Base-by-base conservation (phyloP, 2,888 invertebrate genomes). In the Coecobrya sp. region DNA sequence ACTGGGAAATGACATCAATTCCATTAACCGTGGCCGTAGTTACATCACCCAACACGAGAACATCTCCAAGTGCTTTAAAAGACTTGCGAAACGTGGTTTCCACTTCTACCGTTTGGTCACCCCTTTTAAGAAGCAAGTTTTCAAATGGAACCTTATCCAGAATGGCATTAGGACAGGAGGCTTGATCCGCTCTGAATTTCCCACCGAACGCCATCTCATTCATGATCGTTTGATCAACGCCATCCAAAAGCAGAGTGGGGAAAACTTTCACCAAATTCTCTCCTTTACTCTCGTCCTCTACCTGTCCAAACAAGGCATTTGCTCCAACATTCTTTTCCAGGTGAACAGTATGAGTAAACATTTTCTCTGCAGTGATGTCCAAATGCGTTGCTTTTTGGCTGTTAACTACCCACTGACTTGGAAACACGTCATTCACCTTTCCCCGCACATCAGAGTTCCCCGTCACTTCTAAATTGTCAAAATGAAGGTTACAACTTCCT, bases 101-200 rank as follows among this genome's bases (percentile, higher is more conserved):
- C 0, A 93, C 91, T 13, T 90, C 27, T 8, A 93, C 86, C 11
- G 27, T 45, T 55, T 93, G 93, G 49, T 68, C 73, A 0, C 86
- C 89, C 19, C 45, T 62, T 45, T 89, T 91, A 5, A 82, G 55
- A 1, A 93, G 59, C 22, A 94, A 45, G 16, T 89, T 52, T n/a
- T 84, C 62, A 22, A 94, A 93, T 11, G 79, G 88, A 4, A 93
- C 49, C 16, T 86, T 87, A 30, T 93, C 89, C 52, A 94, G 70
- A 11, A 52, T 55, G 3, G 92, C 59, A 4, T 55, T 27, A 0
- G 79, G 70, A 59, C 93, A 92, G 0, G 16, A n/a, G 1, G 90
- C 76, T 13, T 91, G 19, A n/a, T 89, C 42, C n/a, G 86, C 91
- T 11, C 55, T 22, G 11, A 93, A 76, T 8, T 22, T 11, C 0